Conservation (phyloP, 92 coral and sea anemone genomes). For the Nematostella vectensis region DNA sequence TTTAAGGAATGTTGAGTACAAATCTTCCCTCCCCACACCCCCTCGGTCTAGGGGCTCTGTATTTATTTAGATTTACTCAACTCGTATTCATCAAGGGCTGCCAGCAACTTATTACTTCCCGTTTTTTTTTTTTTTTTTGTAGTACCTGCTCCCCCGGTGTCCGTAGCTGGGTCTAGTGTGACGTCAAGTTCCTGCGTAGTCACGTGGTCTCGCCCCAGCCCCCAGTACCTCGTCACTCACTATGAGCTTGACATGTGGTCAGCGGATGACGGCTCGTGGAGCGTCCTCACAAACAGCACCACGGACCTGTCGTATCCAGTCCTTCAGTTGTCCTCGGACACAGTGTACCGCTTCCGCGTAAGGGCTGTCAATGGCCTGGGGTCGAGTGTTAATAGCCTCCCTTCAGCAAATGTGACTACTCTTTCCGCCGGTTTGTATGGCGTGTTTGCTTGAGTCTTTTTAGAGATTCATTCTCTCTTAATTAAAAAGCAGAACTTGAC, state of each 20-base stretch:
- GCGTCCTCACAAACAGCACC: slow-evolving; percentile 28
- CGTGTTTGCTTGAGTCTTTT: background rate
- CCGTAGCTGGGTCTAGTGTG: slow-evolving; percentile 26
- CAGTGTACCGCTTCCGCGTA: slow-evolving; percentile 55
- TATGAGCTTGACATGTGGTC: slow-evolving; percentile 52
- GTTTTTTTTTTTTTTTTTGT: slow-evolving; percentile 5
- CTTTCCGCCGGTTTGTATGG: slow-evolving; percentile 36
- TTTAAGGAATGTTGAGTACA: too few species aligned
- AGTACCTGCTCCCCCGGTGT: slow-evolving; percentile 61
- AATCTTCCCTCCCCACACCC: too few species aligned
- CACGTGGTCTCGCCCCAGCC: slow-evolving; percentile 49
- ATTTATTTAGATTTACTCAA: too few species aligned
- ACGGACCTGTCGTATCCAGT: slow-evolving; percentile 25
- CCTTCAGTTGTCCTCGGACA: slow-evolving; percentile 38
- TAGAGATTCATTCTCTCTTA: too few species aligned
- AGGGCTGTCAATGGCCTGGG: slow-evolving; percentile 82
- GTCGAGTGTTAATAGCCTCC: slow-evolving; percentile 36
- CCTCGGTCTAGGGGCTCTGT: too few species aligned
- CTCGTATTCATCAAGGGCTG: too few species aligned
- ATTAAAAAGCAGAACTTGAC: too few species aligned
- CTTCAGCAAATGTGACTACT: slow-evolving; percentile 55
- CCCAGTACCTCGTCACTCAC: slow-evolving; percentile 42
- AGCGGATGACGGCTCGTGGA: slow-evolving; percentile 37
- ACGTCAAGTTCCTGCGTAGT: slow-evolving; percentile 52
- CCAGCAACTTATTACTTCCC: too few species aligned